phyloP scores from a whole-genome alignment of 1,140 invertebrate species.

The Drosophila nasuta region DNA sequence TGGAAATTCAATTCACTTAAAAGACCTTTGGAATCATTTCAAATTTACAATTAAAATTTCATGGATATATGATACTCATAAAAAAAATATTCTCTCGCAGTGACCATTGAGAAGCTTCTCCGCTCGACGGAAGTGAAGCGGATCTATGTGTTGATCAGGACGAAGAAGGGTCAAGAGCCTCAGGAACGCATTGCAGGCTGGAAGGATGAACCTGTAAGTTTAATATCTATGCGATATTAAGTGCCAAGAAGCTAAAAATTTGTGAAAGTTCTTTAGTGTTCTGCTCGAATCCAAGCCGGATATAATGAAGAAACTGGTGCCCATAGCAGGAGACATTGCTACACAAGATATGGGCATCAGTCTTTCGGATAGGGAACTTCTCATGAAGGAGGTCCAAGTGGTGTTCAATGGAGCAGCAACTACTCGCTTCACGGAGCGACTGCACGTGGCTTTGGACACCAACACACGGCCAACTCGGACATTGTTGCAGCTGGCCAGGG shows the following conservation, averaged over 20 bases:
- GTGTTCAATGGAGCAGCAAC: constrained; percentile 95
- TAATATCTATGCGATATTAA: neutral
- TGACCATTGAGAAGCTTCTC: constrained; percentile 93
- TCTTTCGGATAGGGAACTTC: constrained; percentile 85
- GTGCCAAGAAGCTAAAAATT: neutral
- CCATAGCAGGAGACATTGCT: constrained; percentile 87
- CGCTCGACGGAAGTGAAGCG: constrained; percentile 89
- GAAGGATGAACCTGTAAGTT: constrained; percentile 85
- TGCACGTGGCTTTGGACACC: constrained; percentile 87
- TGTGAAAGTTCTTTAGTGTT: constrained; percentile 44
- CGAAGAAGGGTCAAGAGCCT: constrained; percentile 91
- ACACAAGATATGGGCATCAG: constrained; percentile 89
- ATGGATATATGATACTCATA: no score
- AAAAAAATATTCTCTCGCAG: constrained; percentile 51
- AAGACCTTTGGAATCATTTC: no score
- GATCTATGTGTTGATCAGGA: constrained; percentile 91
- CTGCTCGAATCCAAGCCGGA: constrained; percentile 33
- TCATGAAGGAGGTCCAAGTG: constrained; percentile 86
- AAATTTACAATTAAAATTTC: no score
- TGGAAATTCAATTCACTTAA: no score
- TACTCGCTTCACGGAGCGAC: constrained; percentile 92
- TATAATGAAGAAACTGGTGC: constrained; percentile 40
- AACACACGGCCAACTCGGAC: constrained; percentile 87
- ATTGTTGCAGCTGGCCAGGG: constrained; percentile 86
- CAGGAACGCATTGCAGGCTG: constrained; percentile 88